Evolutionary conservation across 2,113 vertebrate species (phyloP).

Genomic region (Ramphastos sulfuratus): DNA sequence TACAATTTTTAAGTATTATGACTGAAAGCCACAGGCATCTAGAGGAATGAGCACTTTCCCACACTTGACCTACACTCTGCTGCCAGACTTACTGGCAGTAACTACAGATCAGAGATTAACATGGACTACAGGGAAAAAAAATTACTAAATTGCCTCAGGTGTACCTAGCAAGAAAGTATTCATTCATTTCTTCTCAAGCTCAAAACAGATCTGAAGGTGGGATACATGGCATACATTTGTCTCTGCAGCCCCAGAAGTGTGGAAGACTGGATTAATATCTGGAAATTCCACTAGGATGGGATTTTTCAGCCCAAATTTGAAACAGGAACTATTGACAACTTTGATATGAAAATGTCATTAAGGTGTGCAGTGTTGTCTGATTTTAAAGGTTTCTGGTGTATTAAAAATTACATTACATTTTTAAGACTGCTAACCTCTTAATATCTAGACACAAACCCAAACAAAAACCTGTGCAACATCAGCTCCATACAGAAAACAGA

Average conservation of each 20-base stretch:
- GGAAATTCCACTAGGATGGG: neutral
- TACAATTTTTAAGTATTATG: neutral
- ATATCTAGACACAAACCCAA: neutral
- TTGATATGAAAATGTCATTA: neutral
- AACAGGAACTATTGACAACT: neutral
- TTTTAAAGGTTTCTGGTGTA: neutral
- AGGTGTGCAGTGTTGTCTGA: neutral
- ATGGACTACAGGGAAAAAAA: neutral
- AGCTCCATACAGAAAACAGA: neutral
- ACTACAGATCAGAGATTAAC: neutral
- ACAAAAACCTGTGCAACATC: neutral
- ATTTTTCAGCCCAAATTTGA: neutral
- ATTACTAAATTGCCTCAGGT: neutral
- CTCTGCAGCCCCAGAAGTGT: neutral
- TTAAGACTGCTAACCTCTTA: neutral
- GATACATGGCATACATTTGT: rapidly evolving
- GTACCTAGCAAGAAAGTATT: neutral
- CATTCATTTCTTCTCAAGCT: neutral
- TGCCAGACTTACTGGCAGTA: neutral
- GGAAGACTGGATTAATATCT: neutral
- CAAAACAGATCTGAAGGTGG: neutral
- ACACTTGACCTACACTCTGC: neutral
- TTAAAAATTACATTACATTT: neutral
- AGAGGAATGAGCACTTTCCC: neutral
- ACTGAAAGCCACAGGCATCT: neutral